These are phyloP conservation scores for Coenobita brevimanus DNA, from an alignment of 1,140 invertebrate genomes.

Conservation along the genomic window DNA sequence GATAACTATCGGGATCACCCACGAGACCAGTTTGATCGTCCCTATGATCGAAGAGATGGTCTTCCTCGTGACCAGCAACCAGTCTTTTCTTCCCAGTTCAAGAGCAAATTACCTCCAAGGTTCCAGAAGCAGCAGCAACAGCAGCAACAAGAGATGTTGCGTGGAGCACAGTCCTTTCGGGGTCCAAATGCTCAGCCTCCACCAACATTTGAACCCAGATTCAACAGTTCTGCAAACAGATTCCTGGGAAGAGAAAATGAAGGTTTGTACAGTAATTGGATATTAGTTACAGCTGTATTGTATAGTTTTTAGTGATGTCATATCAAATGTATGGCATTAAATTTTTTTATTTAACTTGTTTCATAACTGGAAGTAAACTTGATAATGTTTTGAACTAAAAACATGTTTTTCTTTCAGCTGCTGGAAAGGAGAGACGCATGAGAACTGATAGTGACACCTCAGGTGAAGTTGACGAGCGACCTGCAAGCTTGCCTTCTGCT, in stretches of 20 bases:
- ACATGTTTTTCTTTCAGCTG: not conserved
- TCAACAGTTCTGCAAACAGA: conserved; percentile 31
- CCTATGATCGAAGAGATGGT: conserved; percentile 59
- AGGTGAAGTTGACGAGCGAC: conserved; percentile 48
- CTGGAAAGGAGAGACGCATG: conserved; percentile 48
- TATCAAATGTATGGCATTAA: no score
- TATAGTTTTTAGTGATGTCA: no score
- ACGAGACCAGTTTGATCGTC: conserved; percentile 44
- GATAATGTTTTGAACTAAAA: no score
- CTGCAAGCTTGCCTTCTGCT: conserved; percentile 40
- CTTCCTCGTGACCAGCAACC: conserved; percentile 58
- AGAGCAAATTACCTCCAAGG: conserved; percentile 67
- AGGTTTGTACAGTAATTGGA: not conserved
- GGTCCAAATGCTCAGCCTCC: conserved; percentile 38
- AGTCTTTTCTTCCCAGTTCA: conserved; percentile 64
- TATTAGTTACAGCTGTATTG: no score
- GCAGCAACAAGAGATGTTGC: conserved; percentile 35
- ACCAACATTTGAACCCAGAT: conserved; percentile 65
- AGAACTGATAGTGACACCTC: conserved; percentile 58
- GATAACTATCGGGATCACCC: conserved; percentile 61
- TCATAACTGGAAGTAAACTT: no score
- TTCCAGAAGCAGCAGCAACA: conserved; percentile 68
- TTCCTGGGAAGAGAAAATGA: conserved; percentile 56
- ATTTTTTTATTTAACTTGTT: no score
- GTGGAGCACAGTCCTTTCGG: conserved; percentile 29